Evolutionary conservation across 1,140 invertebrate genomes (phyloP), one percentile per base, ranked within the genome.

Genomic region (Phocides pigmalion): DNA sequence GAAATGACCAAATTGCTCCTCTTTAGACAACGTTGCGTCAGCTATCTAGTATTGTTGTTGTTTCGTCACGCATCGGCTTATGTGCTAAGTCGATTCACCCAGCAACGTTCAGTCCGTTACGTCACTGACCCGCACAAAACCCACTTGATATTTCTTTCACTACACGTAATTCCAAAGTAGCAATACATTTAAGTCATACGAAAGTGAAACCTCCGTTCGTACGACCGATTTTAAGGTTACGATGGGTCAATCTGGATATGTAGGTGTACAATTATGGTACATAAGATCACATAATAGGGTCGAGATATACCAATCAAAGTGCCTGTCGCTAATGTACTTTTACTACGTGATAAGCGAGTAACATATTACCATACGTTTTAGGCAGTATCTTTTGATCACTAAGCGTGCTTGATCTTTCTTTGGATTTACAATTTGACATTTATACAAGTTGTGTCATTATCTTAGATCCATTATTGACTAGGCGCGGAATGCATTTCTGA

Each of bases 151-250:
- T 58, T 32, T 58, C 22, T 58, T 58, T 46, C 54, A 44, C 39
- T 44, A 46, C 54, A 44, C 54, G 54, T 46, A 58, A 58, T 58
- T 41, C 39, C 20, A 56, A 56, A 56, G 49, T 51, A 51, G 49
- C 28, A 28, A 37, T 51, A 51, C 15, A 37, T 37, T 51, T 51
- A 46, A 46, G 20, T 44, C 39, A 39, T 46, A 46, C 41, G 54
- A 58, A 58, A 58, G 54, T 58, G 54, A 58, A 58, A 58, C 41
- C 54, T 44, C 32, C 15, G 54, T 58, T 41, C 41, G 54, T 58
- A 25, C 41, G 54, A 58, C 54, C 54, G 14, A 32, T 2, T 14
- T 9, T 22, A 58, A 58, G 54, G 54, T 58, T 58, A 32, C 41
- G 39, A 44, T 56, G 41, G 41, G 39, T 44, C 41, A 32, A 58